phyloP scores from a whole-genome alignment of 1,140 invertebrate species.

The Aphelenchoides avenae region DNA sequence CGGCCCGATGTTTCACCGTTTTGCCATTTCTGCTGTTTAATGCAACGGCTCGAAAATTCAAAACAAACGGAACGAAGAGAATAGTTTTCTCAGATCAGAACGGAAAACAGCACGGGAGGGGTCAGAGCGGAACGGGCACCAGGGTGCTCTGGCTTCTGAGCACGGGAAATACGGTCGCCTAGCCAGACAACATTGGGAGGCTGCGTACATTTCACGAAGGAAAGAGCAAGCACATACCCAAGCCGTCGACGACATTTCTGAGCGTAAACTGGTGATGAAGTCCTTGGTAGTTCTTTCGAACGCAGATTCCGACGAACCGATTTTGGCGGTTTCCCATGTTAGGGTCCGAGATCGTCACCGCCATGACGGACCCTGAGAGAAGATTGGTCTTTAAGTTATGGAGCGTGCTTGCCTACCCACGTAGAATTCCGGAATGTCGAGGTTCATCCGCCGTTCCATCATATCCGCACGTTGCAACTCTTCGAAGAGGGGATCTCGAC shows the following conservation, averaged over 20 bases:
- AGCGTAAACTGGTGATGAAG: conserved; percentile 77
- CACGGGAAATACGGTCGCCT: too few relatives aligned
- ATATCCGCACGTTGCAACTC: conserved; percentile 87
- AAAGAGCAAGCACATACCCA: conserved; percentile 66
- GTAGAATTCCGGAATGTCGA: conserved; percentile 94
- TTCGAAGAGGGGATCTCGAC: conserved; percentile 76
- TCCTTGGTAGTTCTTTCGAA: conserved; percentile 74
- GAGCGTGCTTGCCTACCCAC: conserved; percentile 80
- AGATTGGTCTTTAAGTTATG: too few relatives aligned
- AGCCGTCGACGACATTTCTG: conserved; percentile 84
- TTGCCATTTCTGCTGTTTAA: too few relatives aligned
- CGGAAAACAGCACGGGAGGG: too few relatives aligned
- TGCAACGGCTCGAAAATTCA: too few relatives aligned
- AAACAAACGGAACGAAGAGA: too few relatives aligned
- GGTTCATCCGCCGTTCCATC: conserved; percentile 73
- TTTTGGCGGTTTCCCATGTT: conserved; percentile 79
- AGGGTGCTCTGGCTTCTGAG: too few relatives aligned
- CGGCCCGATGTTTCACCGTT: too few relatives aligned
- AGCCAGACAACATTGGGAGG: too few relatives aligned
- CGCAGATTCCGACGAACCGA: conserved; percentile 94
- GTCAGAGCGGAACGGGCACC: too few relatives aligned
- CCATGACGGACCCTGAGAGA: conserved; percentile 76
- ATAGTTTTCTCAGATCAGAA: too few relatives aligned
- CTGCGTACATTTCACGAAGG: too few relatives aligned
- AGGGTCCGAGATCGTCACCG: conserved; percentile 81